Base-by-base conservation (phyloP, 2,113 vertebrate genomes). In the Dipodomys spectabilis region DNA sequence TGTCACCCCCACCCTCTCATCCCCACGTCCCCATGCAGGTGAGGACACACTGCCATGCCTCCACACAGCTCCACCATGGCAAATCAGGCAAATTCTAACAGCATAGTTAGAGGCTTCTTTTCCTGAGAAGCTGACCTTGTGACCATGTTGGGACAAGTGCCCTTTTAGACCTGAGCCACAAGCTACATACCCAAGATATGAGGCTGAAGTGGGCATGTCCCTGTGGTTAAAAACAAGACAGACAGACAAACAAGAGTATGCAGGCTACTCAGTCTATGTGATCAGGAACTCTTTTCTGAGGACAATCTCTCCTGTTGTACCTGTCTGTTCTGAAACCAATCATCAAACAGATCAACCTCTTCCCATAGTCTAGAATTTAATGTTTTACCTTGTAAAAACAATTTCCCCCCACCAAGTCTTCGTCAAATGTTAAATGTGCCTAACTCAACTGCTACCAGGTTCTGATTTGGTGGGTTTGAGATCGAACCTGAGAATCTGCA, bases 1-100 rank as follows among this genome's bases (percentile, higher is more conserved):
- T 9, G 0, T 20, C 1, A 5, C 49, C 57, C 1, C 23, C 57
- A 4, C 0, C 7, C 62, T n/a, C 74, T 12, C 6, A 6, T 2
- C 19, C 74, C 45, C 64, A 35, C 5, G 3, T 39, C 75, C 44
- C 11, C 35, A 72, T 8, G 64, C 49, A 49, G 1, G 35, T 35
- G 28, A 9, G 15, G 71, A 69, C 65, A 77, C 67, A 39, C 16
- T 20, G 12, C 4, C 20, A 28, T 45, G 74, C 25, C 19, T 13
- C 19, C 45, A 69, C 86, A 39, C 19, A n/a, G 67, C 49, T 45
- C 8, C 13, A 53, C 80, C 71, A 71, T 65, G 12, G 49, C 30
- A 19, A 45, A 35, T 68, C 87, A 32, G 67, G 22, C 22, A 62
- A 80, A 60, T 45, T 35, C 68, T 13, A 71, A 80, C 4, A 12